Evolutionary conservation across 2,113 vertebrate species (phyloP).

Genomic region (Pimephales promelas): DNA sequence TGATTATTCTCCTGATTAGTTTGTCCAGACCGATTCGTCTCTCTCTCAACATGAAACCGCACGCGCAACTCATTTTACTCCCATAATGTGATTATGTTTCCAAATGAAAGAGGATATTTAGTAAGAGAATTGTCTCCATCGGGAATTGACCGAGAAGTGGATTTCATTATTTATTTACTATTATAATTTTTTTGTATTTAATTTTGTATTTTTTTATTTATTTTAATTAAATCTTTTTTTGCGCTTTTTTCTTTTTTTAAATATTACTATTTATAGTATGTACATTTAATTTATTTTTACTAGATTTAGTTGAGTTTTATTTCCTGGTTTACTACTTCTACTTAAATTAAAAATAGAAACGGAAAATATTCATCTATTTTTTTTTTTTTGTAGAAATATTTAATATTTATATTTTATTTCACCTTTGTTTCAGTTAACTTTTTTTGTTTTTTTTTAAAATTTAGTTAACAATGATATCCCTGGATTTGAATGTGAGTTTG

Average conservation of each 20-base stretch:
- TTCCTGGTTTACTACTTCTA: neutral
- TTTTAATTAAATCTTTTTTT: no score
- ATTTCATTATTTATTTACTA: neutral
- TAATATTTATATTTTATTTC: neutral
- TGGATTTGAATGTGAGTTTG: neutral
- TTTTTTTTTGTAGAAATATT: neutral
- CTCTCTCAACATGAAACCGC: neutral
- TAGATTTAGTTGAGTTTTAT: neutral
- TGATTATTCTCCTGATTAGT: conserved; percentile 7
- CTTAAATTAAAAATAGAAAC: neutral
- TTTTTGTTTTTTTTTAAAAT: neutral
- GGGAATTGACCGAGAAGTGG: neutral
- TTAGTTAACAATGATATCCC: neutral
- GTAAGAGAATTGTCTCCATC: neutral
- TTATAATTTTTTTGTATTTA: no score
- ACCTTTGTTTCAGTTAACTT: neutral
- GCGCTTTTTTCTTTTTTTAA: neutral
- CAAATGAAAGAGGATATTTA: neutral
- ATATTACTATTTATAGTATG: neutral
- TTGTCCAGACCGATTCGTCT: neutral
- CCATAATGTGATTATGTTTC: neutral
- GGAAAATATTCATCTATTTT: neutral
- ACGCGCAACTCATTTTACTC: neutral
- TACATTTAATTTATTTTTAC: neutral
- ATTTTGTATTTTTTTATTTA: no score